Base-by-base conservation (phyloP, 2,113 vertebrate species). In the Suncus etruscus region DNA sequence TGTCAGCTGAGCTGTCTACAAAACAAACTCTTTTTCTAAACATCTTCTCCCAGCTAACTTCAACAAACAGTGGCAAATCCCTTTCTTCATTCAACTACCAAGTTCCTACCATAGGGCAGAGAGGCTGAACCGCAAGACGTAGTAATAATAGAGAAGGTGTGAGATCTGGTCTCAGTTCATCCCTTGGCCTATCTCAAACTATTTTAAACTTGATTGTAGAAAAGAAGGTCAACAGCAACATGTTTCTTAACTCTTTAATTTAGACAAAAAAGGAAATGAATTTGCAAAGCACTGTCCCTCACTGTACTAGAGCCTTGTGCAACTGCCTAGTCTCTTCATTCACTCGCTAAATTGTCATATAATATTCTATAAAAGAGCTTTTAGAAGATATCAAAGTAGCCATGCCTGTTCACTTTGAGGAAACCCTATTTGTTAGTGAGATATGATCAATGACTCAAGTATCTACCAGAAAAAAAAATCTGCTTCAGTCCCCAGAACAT, bases 221-320 rank as follows among this genome's bases (percentile, higher is more conserved):
- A 39, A 91, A 72, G 79, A 63, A 79, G n/a, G 69, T 84, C 80
- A 89, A 11, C 31, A 79, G 47, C 12, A 18, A 10, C 27, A 63
- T 22, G 50, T 91, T 39, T 39, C 58, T n/a, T 39, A 8, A 14
- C 58, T 83, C 76, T 84, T 81, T 65, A 86, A 86, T n/a, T 27
- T 50, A 85, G 73, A 92, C 85, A 93, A 94, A 20, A 90, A 79
- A 9, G 31, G 50, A 92, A 94, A 84, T 91, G 77, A 96, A 75
- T 87, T 93, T 94, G 74, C 85, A 89, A 78, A 91, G 87, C 82
- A 87, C 63, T 79, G 72, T 76, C 66, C 27, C 47, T 45, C 63
- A 10, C 1, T 51, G 92, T 51, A 85, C 39, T 70, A 39, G n/a
- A 65, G 51, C 89, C 85, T 74, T 89, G 25, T 7, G 25, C 82